Conservation (phyloP, 2,113 vertebrate species). For the Galemys pyrenaicus region DNA sequence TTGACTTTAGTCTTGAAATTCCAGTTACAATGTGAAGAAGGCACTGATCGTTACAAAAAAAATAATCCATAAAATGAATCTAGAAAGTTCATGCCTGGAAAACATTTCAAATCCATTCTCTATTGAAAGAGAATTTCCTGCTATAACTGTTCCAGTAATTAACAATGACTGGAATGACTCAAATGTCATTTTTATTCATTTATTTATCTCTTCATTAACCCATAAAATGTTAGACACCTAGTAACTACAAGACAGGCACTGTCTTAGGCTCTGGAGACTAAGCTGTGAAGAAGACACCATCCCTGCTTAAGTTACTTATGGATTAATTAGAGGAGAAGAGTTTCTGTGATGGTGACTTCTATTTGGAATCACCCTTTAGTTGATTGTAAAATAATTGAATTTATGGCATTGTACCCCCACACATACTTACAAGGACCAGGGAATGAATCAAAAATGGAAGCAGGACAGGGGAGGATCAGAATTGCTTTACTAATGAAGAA, state of each 20-base stretch:
- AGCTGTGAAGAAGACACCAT: not conserved
- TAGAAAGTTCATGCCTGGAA: not conserved
- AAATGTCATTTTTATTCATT: not conserved
- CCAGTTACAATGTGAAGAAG: not conserved
- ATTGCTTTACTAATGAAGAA: not conserved
- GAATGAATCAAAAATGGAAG: not conserved
- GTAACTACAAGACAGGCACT: not conserved
- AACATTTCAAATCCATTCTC: not conserved
- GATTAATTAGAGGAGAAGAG: not conserved
- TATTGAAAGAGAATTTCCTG: not conserved
- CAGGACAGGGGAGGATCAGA: too few species aligned
- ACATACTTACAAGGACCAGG: not conserved
- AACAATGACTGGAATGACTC: not conserved
- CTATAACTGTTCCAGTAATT: not conserved
- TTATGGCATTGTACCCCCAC: not conserved
- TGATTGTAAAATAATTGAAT: not conserved
- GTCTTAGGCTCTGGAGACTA: not conserved
- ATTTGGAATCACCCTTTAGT: not conserved
- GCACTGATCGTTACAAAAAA: not conserved
- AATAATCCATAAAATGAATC: not conserved
- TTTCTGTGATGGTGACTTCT: not conserved
- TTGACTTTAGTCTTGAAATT: not conserved
- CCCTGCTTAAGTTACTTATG: not conserved
- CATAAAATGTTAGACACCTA: not conserved
- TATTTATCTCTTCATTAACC: not conserved